Evolutionary conservation across 1,140 invertebrate genomes (phyloP), one percentile per base, ranked within the genome.

Genomic region (Drepana arcuata): DNA sequence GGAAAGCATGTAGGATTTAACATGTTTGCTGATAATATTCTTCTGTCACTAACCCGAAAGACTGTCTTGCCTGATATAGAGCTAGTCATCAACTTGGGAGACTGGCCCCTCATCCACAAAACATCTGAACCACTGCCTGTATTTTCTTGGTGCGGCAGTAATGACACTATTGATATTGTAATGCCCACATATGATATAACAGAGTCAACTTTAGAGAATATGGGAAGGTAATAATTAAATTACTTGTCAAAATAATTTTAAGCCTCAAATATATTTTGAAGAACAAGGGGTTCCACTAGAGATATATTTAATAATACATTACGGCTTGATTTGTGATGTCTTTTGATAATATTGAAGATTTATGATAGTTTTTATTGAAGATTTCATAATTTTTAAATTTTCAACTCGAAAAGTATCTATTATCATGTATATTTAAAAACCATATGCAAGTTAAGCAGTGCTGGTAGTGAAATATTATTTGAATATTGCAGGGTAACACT

Each of bases 161-260:
- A 89, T 32, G 88, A 92, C 45, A 90, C 91, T 2, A 81, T 86
- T 54, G 97, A 99, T 82, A 97, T 99, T 72, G 87, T 97, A 32
- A 87, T 98, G 85, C 97, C 97, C 7, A 98, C 96, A 1, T 98
- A 99, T 84, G 95, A 98, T 69, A 87, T 98, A 15, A 97, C 95
- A 2, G 93, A 97, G 85, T 92, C 96, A 5, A 91, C 93, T 1
- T 71, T 98, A 34, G 92, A 98, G 85, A 92, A 90, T 83, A 95
- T 97, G 93, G 92, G 91, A 62, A 91, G 91, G 93, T 95, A 85
- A 62, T 34, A 48, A 34, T n/a, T n/a, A n/a, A n/a, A n/a, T n/a
- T n/a, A n/a, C n/a, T n/a, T n/a, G n/a, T n/a, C n/a, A n/a, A n/a
- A n/a, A n/a, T n/a, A n/a, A n/a, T n/a, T n/a, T n/a, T n/a, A n/a